A percentile compares a stretch with the other conserved stretches of the same genome.
phyloP scores from a whole-genome alignment of 2,113 vertebrate genomes.

The Siphamia tubifer region DNA sequence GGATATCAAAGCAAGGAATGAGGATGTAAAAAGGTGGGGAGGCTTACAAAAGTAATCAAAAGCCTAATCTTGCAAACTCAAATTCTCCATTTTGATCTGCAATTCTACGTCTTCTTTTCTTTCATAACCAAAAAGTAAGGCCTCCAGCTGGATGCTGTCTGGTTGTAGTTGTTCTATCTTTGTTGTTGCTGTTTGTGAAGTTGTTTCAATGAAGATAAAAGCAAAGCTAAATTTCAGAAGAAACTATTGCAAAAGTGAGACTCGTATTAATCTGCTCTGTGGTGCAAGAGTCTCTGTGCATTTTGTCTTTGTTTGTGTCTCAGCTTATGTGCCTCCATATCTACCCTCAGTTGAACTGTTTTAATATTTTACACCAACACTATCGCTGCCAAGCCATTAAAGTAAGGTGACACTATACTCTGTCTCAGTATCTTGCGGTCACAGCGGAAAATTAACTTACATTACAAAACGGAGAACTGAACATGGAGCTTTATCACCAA shows the following conservation, averaged over 20 bases:
- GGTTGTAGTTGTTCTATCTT: not conserved
- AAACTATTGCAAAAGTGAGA: not conserved
- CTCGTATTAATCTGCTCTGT: not conserved
- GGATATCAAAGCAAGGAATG: constrained; percentile 15
- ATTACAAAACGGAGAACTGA: too few relatives aligned
- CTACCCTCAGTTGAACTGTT: not conserved
- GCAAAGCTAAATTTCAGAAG: not conserved
- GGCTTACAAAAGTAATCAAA: constrained; percentile 30
- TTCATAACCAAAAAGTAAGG: not conserved
- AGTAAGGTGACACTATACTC: too few relatives aligned
- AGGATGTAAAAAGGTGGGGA: not conserved
- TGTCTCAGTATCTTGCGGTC: not conserved
- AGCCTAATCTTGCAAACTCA: constrained; percentile 15
- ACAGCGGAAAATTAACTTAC: too few relatives aligned
- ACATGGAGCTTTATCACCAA: too few relatives aligned
- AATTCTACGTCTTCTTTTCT: constrained; percentile 36
- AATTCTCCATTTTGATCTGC: constrained; percentile 48
- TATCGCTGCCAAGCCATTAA: too few relatives aligned
- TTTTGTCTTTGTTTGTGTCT: not conserved
- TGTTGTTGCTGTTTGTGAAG: constrained; percentile 1
- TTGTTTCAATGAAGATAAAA: constrained; percentile 9
- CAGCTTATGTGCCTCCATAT: not conserved
- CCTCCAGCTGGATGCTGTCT: constrained; percentile 13
- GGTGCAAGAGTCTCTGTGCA: not conserved
- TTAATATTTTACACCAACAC: not conserved